A percentile compares a stretch with the other conserved stretches of the same genome.
These are phyloP conservation scores for Synanthedon myopaeformis DNA, from an alignment of 2,888 invertebrate species.

Conservation along the genomic window DNA sequence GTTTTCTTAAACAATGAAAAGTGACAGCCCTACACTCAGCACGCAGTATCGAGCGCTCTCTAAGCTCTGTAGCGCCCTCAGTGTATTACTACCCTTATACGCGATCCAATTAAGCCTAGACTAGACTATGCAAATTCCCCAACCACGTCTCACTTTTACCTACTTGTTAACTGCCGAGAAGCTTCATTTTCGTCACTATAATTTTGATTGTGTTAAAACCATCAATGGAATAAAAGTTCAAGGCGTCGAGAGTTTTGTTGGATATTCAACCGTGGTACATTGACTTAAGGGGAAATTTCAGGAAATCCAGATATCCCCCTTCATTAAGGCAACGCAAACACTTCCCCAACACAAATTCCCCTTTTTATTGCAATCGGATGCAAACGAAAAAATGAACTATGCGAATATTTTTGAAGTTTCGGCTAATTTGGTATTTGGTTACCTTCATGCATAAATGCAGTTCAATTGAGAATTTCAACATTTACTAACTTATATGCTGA, in stretches of 20 bases:
- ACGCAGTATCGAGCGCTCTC: constrained; percentile 28
- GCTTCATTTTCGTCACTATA: neutral
- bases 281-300: too few species aligned
- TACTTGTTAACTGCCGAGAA: constrained; percentile 2
- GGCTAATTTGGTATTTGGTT: too few species aligned
- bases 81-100: constrained; percentile 43
- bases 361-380: neutral
- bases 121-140: constrained; percentile 43
- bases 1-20: too few species aligned
- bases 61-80: constrained; percentile 29
- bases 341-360: neutral
- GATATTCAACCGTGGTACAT: too few species aligned
- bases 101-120: constrained; percentile 52
- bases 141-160: constrained; percentile 15
- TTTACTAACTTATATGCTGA: too few species aligned
- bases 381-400: neutral
- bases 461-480: too few species aligned
- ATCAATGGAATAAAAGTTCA: too few species aligned
- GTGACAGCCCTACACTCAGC: constrained; percentile 28
- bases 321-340: neutral
- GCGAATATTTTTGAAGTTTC: too few species aligned
- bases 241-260: too few species aligned
- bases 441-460: too few species aligned
- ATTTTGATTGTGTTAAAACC: neutral
- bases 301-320: too few species aligned